Conservation (phyloP, 2,113 vertebrate species). For the Pseudois nayaur region DNA sequence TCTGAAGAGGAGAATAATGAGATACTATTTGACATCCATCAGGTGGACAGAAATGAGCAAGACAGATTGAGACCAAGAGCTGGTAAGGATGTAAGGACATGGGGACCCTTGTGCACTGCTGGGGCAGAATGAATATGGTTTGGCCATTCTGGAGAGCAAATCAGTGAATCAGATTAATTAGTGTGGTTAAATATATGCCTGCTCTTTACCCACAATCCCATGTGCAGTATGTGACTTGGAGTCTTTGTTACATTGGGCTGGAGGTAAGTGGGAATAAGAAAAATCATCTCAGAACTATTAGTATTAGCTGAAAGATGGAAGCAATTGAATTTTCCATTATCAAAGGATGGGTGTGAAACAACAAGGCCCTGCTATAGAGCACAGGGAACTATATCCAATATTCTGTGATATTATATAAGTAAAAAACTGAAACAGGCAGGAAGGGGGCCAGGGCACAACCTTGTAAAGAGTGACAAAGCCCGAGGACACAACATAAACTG, state of each 20-base stretch:
- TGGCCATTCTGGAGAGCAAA: not conserved
- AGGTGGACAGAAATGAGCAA: accelerated
- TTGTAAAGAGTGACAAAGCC: not conserved
- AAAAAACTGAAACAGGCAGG: not conserved
- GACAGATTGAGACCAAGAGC: accelerated
- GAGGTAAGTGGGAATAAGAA: not conserved
- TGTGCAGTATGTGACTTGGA: too few relatives aligned
- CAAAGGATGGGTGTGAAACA: not conserved
- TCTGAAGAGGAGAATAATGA: not conserved
- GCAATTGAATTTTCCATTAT: not conserved
- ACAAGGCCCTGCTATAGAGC: not conserved
- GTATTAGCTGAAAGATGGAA: not conserved
- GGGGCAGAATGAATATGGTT: too few relatives aligned
- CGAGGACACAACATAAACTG: not conserved
- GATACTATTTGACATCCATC: too few relatives aligned
- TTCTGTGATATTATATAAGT: not conserved
- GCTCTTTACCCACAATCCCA: not conserved
- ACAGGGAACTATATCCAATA: not conserved
- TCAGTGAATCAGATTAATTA: not conserved
- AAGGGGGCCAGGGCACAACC: not conserved
- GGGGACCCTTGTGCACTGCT: accelerated
- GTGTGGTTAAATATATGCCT: accelerated
- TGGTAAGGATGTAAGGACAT: accelerated
- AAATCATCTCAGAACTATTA: not conserved
- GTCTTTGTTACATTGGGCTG: not conserved